Conservation (phyloP, 37 sponge, comb jelly and placozoan genomes). For the Ianthella basta region DNA sequence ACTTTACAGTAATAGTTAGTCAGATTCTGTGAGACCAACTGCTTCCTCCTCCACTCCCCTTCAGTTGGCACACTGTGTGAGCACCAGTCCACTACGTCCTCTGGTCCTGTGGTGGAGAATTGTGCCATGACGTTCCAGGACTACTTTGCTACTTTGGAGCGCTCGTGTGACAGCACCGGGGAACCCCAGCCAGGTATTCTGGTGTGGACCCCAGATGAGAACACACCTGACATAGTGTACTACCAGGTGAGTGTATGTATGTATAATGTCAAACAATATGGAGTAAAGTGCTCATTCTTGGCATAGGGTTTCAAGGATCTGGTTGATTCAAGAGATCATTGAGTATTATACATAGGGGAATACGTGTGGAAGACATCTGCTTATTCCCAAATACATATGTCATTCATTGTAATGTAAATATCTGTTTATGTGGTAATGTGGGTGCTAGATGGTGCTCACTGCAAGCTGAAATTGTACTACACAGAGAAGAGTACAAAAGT, state of each 20-base stretch:
- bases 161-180: neutral
- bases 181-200: slow-evolving; percentile 19
- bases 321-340: no score
- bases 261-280: no score
- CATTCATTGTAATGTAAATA: no score
- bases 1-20: slow-evolving; percentile 31
- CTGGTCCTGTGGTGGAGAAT: neutral
- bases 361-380: no score
- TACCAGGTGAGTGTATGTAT: slow-evolving; percentile 58
- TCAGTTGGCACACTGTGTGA: slow-evolving; percentile 11
- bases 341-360: no score
- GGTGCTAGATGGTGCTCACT: no score
- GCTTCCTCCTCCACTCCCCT: neutral
- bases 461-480: no score
- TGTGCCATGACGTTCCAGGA: slow-evolving; percentile 31
- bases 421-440: no score
- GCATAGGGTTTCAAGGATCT: no score
- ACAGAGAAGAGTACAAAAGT: no score
- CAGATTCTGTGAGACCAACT: neutral
- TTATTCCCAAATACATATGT: no score
- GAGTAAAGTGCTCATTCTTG: no score
- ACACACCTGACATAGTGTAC: slow-evolving; percentile 63
- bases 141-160: slow-evolving; percentile 8
- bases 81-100: neutral
- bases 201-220: slow-evolving; percentile 59